phyloP scores from a whole-genome alignment of 2,888 invertebrate genomes.

The Halocaridina rubra region DNA sequence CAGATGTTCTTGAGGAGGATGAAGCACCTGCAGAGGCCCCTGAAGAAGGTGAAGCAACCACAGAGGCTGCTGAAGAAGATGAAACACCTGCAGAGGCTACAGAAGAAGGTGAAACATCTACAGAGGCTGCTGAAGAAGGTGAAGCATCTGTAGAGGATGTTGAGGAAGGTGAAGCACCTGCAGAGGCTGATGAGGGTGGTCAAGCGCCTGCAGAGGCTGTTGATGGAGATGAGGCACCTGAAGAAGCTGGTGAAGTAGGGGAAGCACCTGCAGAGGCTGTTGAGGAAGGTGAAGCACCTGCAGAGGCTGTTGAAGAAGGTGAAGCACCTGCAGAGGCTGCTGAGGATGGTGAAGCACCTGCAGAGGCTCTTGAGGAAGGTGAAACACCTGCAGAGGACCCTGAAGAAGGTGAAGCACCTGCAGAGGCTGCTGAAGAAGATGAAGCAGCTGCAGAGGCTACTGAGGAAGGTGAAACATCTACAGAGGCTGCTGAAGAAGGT shows the following conservation, averaged over 20 bases:
- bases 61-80: neutral
- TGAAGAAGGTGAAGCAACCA: neutral
- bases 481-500: neutral
- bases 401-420: neutral
- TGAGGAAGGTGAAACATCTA: neutral
- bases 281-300: neutral
- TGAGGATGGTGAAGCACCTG: neutral
- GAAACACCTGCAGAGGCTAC: neutral
- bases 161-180: neutral
- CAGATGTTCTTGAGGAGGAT: neutral
- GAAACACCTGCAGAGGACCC: conserved; percentile 15
- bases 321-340: neutral
- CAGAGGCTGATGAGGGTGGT: neutral
- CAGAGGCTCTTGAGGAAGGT: too few species aligned
- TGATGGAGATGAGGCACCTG: neutral
- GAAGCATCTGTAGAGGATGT: neutral
- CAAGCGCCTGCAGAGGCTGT: neutral
- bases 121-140: neutral
- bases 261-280: neutral
- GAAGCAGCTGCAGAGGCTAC: neutral
- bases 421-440: neutral
- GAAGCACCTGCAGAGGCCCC: neutral
- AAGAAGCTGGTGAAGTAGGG: neutral
- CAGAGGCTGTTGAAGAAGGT: neutral
- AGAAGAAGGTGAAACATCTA: neutral